Evolutionary conservation across 2,797 vertebrate genomes (phyloP).

Genomic region (Smutsia temminckii): DNA sequence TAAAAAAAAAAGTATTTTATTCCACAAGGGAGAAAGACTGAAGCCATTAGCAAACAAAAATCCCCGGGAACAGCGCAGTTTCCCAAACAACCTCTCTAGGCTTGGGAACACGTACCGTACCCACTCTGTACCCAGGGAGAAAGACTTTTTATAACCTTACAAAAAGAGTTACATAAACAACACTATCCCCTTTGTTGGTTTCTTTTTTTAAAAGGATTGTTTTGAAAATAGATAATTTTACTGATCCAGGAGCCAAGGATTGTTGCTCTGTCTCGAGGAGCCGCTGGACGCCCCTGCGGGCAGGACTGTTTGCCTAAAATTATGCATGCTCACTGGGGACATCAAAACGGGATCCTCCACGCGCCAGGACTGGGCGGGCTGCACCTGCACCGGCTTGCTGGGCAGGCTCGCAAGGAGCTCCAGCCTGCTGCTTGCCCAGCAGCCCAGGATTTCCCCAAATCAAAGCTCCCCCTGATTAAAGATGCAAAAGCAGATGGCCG

Average conservation of each 20-base stretch:
- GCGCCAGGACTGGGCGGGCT: background rate
- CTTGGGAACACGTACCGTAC: conserved; percentile 41
- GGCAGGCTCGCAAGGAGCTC: background rate
- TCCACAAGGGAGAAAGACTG: conserved; percentile 45
- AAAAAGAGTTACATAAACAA: conserved; percentile 78
- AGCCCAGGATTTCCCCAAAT: background rate
- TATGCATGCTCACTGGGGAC: conserved; percentile 42
- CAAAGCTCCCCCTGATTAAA: background rate
- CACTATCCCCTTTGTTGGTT: conserved; percentile 68
- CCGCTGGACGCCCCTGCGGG: conserved; percentile 50
- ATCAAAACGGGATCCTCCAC: background rate
- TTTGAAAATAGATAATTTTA: conserved; percentile 72
- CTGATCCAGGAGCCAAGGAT: conserved; percentile 55
- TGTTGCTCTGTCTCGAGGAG: background rate
- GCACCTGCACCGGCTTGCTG: background rate
- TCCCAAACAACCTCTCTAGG: conserved; percentile 51
- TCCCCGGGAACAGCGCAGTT: background rate
- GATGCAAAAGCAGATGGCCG: fast-evolving
- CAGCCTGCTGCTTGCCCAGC: background rate
- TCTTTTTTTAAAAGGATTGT: conserved; percentile 33
- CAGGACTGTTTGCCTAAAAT: conserved; percentile 46
- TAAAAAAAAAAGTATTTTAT: background rate
- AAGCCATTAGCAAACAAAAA: conserved; percentile 71
- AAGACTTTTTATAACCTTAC: conserved; percentile 55
- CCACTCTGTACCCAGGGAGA: conserved; percentile 49